phyloP scores from a whole-genome alignment of 2,797 vertebrate genomes.

The Takifugu ocellatus region DNA sequence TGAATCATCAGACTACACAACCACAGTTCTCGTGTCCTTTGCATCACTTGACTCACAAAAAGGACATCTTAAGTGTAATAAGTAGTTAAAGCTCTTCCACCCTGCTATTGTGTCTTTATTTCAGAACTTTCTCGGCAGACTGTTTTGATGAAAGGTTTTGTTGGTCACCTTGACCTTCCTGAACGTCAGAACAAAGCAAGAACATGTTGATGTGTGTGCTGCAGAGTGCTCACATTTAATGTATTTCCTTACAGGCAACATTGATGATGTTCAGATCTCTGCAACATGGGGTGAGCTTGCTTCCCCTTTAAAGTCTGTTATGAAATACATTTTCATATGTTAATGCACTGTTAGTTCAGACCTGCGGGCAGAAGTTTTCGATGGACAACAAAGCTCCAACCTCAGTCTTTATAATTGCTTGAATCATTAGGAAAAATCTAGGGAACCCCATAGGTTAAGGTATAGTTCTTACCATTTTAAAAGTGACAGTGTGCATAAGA shows the following conservation, averaged over 20 bases:
- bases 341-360: no score
- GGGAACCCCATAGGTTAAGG: no score
- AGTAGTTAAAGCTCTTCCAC: constrained; percentile 54
- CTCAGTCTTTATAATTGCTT: no score
- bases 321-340: no score
- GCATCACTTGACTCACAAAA: constrained; percentile 34
- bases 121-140: constrained; percentile 31
- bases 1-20: constrained; percentile 33
- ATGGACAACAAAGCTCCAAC: no score
- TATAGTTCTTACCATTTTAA: no score
- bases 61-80: constrained; percentile 56
- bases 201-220: neutral
- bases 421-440: no score
- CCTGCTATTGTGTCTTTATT: constrained; percentile 46
- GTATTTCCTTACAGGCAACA: neutral
- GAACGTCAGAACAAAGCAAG: constrained; percentile 10
- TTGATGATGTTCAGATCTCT: neutral
- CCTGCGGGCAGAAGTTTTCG: no score
- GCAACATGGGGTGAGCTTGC: neutral
- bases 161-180: constrained; percentile 2
- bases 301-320: neutral
- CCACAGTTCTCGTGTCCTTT: constrained; percentile 38
- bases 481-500: no score
- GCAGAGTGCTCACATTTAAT: neutral
- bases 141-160: constrained; percentile 31